Conservation (phyloP, 2,113 vertebrate species). For the Egretta garzetta region DNA sequence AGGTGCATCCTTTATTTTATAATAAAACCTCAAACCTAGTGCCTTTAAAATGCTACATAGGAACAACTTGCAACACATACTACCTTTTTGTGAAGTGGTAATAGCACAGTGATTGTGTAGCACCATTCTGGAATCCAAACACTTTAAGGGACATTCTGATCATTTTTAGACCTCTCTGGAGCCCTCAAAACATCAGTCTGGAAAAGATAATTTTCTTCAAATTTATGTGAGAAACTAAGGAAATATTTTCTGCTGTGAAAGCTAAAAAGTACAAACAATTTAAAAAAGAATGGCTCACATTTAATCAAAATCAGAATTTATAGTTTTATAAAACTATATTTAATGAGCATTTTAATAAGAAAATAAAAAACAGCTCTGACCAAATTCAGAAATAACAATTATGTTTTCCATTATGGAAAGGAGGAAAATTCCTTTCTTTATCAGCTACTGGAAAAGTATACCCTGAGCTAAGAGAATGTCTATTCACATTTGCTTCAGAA, state of each 20-base stretch:
- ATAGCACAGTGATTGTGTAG: neutral
- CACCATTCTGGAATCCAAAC: neutral
- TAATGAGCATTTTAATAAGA: neutral
- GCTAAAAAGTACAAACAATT: neutral
- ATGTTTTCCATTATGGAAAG: neutral
- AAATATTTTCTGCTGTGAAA: neutral
- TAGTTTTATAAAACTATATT: neutral
- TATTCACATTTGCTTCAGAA: neutral
- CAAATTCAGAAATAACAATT: neutral
- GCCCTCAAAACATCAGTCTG: neutral
- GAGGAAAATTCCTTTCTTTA: neutral
- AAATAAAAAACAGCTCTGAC: neutral
- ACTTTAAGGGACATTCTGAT: neutral
- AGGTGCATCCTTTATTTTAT: neutral
- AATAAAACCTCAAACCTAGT: neutral
- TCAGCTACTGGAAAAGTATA: neutral
- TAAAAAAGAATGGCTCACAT: neutral
- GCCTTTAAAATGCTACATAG: neutral
- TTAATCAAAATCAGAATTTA: neutral
- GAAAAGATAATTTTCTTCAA: neutral
- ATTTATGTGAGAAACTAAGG: neutral
- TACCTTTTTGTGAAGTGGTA: neutral
- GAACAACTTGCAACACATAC: neutral
- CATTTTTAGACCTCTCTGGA: neutral
- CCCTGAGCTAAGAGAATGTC: neutral